Conservation (phyloP, 2,113 vertebrate species). For the Aplodontia rufa region DNA sequence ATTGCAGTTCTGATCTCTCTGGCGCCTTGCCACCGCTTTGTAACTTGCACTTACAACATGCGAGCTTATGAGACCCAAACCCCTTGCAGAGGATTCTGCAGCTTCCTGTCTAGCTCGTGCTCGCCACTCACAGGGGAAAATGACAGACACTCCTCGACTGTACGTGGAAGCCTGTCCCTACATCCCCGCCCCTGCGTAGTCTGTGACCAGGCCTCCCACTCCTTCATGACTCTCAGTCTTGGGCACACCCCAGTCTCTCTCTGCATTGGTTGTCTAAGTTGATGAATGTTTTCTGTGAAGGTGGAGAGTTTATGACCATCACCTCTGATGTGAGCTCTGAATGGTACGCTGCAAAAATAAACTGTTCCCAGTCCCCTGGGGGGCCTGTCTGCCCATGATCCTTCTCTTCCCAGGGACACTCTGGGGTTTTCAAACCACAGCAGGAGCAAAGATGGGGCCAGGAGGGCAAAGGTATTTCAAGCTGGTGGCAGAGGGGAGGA, state of each 20-base stretch:
- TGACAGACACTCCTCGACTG: background rate
- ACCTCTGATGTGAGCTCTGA: background rate
- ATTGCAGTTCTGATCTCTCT: background rate
- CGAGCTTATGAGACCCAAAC: rapidly evolving
- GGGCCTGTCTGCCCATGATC: background rate
- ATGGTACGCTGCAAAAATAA: background rate
- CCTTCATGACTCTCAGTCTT: background rate
- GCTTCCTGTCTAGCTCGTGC: background rate
- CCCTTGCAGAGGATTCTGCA: rapidly evolving
- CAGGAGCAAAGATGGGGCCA: background rate
- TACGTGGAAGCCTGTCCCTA: background rate
- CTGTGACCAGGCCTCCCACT: background rate
- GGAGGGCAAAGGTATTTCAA: background rate
- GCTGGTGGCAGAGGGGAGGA: background rate
- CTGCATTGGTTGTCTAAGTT: background rate
- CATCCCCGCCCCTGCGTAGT: background rate
- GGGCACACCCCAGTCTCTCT: background rate
- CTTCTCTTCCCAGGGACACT: background rate
- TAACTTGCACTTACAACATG: rapidly evolving
- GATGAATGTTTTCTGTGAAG: background rate
- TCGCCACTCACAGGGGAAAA: background rate
- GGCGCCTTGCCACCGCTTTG: background rate
- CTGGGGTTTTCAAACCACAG: background rate
- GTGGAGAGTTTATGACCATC: rapidly evolving
- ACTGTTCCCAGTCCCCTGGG: background rate